Base-by-base conservation (phyloP, 1,140 invertebrate species). In the Liolophura sinensis region DNA sequence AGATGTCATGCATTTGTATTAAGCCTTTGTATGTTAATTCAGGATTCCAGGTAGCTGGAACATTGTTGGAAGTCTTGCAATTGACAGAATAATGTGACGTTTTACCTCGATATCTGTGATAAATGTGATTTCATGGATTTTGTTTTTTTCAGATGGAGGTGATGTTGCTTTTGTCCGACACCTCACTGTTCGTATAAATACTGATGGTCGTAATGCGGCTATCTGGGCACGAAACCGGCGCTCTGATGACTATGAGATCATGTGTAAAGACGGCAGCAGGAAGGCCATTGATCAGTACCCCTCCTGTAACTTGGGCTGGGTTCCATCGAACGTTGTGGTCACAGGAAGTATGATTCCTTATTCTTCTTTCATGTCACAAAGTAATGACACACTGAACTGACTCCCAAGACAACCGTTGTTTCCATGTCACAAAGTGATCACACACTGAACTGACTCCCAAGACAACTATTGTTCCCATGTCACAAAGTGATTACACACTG, bases 91-190 rank as follows among this genome's bases (percentile, higher is more conserved):
- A n/a, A n/a, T n/a, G n/a, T n/a, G n/a, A 40, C 3, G 31, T 40
- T 40, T 40, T 40, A 40, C 31, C 31, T 40, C 31, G 3, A 9
- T 40, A 9, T 40, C 31, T 5, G 31, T 40, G 31, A 40, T 40
- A 40, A 40, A 40, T 40, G 9, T 40, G 9, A 3, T 5, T 40
- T 5, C 31, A 5, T 40, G 15, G 11, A 4, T 12, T 62, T 27
- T 20, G 22, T 58, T 20, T 59, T 56, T 76, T 71, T n/a, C 71
- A 82, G 80, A 69, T 18, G 96, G 95, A 16, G 83, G 83, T 4
- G 90, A 98, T 82, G 94, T 98, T 18, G 95, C 96, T 0, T 98
- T 98, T 84, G 92, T 96, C 1, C 93, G 95, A 69, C 94, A 98
- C 77, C 93, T 93, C 0, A 95, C 95, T 0, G 93, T 97, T 0